phyloP scores from a whole-genome alignment of 2,888 invertebrate species.

The Agriopis aurantiaria region DNA sequence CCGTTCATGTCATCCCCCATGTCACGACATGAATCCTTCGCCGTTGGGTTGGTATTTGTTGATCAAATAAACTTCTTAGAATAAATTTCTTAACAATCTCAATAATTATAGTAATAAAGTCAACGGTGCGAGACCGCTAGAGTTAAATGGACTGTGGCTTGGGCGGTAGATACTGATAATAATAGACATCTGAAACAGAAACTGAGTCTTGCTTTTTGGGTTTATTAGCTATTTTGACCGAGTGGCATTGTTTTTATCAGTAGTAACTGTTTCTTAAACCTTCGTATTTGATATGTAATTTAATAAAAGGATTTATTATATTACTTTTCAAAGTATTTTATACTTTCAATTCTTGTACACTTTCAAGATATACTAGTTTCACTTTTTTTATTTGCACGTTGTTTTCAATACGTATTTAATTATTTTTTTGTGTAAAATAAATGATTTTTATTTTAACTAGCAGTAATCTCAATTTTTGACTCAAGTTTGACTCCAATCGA shows the following conservation, averaged over 20 bases:
- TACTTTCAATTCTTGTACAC: too few relatives aligned
- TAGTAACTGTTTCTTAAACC: neutral
- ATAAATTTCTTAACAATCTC: constrained; percentile 27
- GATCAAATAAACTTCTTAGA: constrained; percentile 17
- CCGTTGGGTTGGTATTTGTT: constrained; percentile 18
- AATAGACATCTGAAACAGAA: constrained; percentile 50
- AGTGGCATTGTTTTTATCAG: constrained; percentile 15
- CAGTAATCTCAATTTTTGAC: too few relatives aligned
- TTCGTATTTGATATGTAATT: neutral
- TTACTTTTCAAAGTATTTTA: too few relatives aligned
- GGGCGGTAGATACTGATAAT: constrained; percentile 34
- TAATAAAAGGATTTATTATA: neutral
- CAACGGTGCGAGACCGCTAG: constrained; percentile 57
- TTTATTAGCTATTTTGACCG: constrained; percentile 7
- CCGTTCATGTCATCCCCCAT: constrained; percentile 16
- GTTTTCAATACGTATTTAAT: too few relatives aligned
- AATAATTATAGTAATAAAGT: constrained; percentile 64
- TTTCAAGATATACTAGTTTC: too few relatives aligned
- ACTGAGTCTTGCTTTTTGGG: constrained; percentile 41
- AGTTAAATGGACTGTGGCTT: constrained; percentile 58
- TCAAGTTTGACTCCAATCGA: too few relatives aligned
- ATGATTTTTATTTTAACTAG: too few relatives aligned
- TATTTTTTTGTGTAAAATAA: too few relatives aligned
- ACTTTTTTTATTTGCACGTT: too few relatives aligned
- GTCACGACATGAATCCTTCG: constrained; percentile 15